These are phyloP conservation scores for Athrips mouffetella DNA, from an alignment of 2,888 invertebrate genomes.

Conservation along the genomic window DNA sequence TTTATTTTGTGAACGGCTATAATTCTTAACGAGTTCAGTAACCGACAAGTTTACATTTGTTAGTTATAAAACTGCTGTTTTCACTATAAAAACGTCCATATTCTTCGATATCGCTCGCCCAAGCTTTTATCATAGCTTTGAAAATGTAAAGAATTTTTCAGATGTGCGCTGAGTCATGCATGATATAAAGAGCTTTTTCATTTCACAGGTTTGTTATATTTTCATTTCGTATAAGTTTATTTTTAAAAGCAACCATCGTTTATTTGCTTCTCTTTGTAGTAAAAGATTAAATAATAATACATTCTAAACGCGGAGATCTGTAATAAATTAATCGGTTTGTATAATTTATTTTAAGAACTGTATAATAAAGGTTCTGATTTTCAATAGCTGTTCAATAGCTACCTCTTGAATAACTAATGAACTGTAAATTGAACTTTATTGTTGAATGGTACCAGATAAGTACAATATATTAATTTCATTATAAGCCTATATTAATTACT, in stretches of 20 bases:
- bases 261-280: background rate
- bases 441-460: too few relatives aligned
- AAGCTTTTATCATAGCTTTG: slow-evolving; percentile 11
- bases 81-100: slow-evolving; percentile 10
- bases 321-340: background rate
- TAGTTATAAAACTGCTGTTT: slow-evolving; percentile 13
- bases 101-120: slow-evolving; percentile 11
- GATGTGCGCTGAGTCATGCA: slow-evolving; percentile 13
- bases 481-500: too few relatives aligned
- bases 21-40: slow-evolving; percentile 15
- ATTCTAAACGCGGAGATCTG: background rate
- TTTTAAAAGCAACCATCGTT: background rate
- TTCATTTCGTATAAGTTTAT: background rate
- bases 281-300: background rate
- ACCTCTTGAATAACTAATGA: too few relatives aligned
- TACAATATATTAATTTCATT: too few relatives aligned
- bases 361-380: too few relatives aligned
- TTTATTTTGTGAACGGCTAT: slow-evolving; percentile 1
- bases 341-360: too few relatives aligned
- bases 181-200: background rate
- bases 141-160: slow-evolving; percentile 7
- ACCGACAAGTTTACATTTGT: slow-evolving; percentile 16
- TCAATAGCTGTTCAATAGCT: too few relatives aligned
- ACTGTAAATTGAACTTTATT: too few relatives aligned
- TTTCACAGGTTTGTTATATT: background rate